A percentile compares a stretch with the other conserved stretches of the same genome.
phyloP scores from a whole-genome alignment of 2,888 invertebrate species.

The Bimastos eiseni region DNA sequence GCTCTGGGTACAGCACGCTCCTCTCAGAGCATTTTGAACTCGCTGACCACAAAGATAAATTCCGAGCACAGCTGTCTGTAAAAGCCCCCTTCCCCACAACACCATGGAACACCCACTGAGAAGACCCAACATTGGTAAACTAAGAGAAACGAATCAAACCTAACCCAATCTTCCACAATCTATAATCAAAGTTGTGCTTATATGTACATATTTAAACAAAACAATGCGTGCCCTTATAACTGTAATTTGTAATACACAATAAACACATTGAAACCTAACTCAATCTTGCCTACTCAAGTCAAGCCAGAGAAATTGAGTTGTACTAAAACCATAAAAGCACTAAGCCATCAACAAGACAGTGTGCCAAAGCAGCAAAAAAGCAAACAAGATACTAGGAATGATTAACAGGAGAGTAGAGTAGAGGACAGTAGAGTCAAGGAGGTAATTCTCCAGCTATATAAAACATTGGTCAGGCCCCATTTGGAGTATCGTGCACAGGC shows the following conservation, averaged over 20 bases:
- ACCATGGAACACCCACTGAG: neutral
- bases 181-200: neutral
- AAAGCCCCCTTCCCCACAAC: neutral
- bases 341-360: no score
- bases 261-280: neutral
- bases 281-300: neutral
- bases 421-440: no score
- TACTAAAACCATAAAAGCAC: no score
- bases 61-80: neutral
- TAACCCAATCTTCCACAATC: neutral
- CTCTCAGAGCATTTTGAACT: no score
- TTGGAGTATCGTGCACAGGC: no score
- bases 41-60: neutral
- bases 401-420: no score
- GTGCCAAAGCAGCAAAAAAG: no score
- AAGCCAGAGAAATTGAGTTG: neutral
- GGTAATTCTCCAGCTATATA: no score
- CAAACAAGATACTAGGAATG: no score
- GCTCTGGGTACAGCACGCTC: neutral
- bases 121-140: neutral
- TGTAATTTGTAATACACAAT: neutral
- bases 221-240: neutral
- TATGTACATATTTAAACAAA: neutral
- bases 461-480: no score
- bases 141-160: neutral